These are phyloP conservation scores for Mirza zaza DNA, from an alignment of 2,113 vertebrate genomes.

Conservation along the genomic window DNA sequence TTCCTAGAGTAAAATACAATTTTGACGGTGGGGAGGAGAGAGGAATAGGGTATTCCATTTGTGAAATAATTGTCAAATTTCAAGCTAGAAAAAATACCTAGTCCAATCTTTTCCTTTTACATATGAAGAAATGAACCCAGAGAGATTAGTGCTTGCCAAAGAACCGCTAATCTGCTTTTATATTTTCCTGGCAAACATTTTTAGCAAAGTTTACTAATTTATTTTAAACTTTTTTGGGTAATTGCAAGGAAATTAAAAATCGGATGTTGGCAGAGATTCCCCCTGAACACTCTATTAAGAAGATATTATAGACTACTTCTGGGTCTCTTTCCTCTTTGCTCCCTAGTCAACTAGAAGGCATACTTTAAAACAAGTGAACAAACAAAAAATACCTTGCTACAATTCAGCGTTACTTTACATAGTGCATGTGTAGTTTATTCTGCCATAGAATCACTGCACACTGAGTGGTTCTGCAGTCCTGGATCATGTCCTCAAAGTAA, in stretches of 20 bases:
- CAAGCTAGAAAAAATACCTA: conserved; percentile 5
- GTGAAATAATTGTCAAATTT: conserved; percentile 19
- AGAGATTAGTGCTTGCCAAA: conserved; percentile 21
- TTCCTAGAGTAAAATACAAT: not conserved
- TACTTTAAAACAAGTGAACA: conserved; percentile 43
- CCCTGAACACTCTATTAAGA: conserved; percentile 5
- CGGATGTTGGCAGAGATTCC: conserved; percentile 35
- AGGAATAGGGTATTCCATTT: not conserved
- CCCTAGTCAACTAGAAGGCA: not conserved
- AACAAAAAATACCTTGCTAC: not conserved
- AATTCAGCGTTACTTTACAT: not conserved
- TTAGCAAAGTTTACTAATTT: conserved; percentile 16
- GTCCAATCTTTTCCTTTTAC: conserved; percentile 17
- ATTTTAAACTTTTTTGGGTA: conserved; percentile 25
- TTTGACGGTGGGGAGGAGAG: not conserved
- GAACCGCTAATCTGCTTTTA: not conserved
- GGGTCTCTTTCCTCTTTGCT: conserved; percentile 48
- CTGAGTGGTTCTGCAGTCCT: not conserved
- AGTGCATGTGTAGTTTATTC: not conserved
- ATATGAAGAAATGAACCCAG: conserved; percentile 12
- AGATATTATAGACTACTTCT: not conserved
- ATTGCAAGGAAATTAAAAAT: conserved; percentile 34
- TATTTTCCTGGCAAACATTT: conserved; percentile 38
- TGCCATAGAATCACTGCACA: not conserved
- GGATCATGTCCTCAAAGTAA: not conserved